These are phyloP conservation scores for Tapirus terrestris DNA, from an alignment of 2,113 vertebrate species.

Conservation along the genomic window DNA sequence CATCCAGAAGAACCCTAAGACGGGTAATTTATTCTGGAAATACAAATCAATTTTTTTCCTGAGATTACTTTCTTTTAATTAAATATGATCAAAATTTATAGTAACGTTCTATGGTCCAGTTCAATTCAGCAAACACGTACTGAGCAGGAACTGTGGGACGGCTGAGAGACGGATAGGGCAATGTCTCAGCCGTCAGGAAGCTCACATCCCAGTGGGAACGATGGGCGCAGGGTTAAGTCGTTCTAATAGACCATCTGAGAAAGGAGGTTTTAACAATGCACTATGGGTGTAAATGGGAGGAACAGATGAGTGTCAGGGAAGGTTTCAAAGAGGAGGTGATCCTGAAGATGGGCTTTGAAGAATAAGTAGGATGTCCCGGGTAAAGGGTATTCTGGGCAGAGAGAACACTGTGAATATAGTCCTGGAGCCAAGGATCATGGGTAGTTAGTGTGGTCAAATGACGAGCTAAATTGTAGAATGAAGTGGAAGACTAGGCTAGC, in stretches of 20 bases:
- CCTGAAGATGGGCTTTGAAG: neutral
- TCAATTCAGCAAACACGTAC: neutral
- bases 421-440: neutral
- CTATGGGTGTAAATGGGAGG: neutral
- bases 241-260: neutral
- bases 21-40: neutral
- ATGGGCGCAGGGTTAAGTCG: neutral
- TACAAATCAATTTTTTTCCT: neutral
- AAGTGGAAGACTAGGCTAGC: neutral
- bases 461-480: neutral
- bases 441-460: fast-evolving
- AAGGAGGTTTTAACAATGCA: neutral
- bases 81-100: neutral
- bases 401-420: neutral
- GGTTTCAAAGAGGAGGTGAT: neutral
- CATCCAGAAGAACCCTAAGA: neutral
- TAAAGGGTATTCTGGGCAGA: neutral
- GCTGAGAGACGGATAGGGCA: neutral
- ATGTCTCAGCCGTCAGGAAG: neutral
- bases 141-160: neutral
- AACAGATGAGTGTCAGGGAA: neutral
- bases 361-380: neutral
- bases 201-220: neutral
- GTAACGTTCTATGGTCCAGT: neutral
- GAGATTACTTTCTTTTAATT: neutral